A percentile compares a stretch with the other conserved stretches of the same genome.
Conservation (phyloP, 2,797 vertebrate genomes). For the Protonibea diacanthus region DNA sequence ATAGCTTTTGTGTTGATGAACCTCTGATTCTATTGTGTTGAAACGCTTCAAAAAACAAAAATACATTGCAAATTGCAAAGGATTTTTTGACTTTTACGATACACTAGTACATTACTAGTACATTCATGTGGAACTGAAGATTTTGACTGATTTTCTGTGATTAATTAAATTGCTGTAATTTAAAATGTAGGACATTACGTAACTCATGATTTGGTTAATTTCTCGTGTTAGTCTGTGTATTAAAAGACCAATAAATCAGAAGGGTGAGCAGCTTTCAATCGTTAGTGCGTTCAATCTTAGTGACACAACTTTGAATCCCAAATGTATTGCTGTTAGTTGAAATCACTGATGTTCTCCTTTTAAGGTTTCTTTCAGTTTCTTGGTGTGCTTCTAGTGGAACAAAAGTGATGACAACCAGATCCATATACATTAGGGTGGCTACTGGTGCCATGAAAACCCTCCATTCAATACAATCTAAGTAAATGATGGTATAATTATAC, state of each 20-base stretch:
- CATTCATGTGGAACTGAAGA: background rate
- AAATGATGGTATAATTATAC: slow-evolving; percentile 83
- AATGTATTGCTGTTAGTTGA: slow-evolving; percentile 16
- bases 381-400: slow-evolving; percentile 4
- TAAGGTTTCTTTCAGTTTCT: slow-evolving; percentile 19
- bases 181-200: background rate
- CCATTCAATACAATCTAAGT: slow-evolving; percentile 70
- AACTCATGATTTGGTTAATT: background rate
- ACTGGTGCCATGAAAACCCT: slow-evolving; percentile 66
- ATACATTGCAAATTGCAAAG: background rate
- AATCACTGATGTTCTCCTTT: slow-evolving; percentile 7
- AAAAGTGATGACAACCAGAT: slow-evolving; percentile 44
- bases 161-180: background rate
- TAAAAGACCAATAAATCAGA: background rate
- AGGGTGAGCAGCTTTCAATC: background rate
- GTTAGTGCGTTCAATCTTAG: background rate
- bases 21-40: too few species aligned
- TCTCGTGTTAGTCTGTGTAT: background rate
- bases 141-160: background rate
- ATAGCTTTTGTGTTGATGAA: background rate
- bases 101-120: background rate
- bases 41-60: background rate
- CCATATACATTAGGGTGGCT: slow-evolving; percentile 54
- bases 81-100: background rate
- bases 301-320: background rate